Percentiles rank a stretch among this genome's conserved stretches.
Evolutionary conservation across 2,888 invertebrate genomes (phyloP).

Genomic region (Polietes domitor): DNA sequence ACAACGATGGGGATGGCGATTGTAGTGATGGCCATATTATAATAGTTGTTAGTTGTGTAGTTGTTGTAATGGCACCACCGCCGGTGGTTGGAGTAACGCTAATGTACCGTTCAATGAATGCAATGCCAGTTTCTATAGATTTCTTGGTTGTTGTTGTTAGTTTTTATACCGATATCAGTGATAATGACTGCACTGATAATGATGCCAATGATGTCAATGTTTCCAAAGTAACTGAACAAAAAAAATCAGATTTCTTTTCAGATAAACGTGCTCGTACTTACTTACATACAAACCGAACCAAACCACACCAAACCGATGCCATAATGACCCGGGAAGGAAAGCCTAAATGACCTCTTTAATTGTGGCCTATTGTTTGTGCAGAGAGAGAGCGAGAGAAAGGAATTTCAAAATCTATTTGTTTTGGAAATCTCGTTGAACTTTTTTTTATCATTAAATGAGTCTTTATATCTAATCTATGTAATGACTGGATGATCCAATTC

Average conservation of each 20-base stretch:
- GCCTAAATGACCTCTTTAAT: conserved; percentile 14
- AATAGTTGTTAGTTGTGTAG: neutral
- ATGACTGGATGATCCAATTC: too few relatives aligned
- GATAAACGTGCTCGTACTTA: neutral
- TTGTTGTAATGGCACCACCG: neutral
- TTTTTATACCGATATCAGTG: neutral
- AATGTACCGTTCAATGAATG: conserved; percentile 10
- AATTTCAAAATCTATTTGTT: neutral
- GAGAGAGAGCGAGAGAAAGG: neutral
- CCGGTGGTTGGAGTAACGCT: neutral
- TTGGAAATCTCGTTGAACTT: too few relatives aligned
- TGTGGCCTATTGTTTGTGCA: neutral
- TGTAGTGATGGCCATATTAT: neutral
- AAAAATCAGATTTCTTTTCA: conserved; percentile 1
- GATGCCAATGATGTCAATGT: conserved; percentile 42
- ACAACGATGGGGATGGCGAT: conserved; percentile 30
- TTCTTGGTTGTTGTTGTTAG: neutral
- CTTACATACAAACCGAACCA: too few relatives aligned
- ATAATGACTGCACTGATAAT: conserved; percentile 17
- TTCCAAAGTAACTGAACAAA: neutral
- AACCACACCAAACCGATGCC: neutral
- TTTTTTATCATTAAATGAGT: too few relatives aligned
- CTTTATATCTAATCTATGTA: too few relatives aligned
- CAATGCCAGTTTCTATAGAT: neutral
- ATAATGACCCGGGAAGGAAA: neutral